Conservation (phyloP, 2,797 vertebrate genomes). For the Catostomus latipinnis region DNA sequence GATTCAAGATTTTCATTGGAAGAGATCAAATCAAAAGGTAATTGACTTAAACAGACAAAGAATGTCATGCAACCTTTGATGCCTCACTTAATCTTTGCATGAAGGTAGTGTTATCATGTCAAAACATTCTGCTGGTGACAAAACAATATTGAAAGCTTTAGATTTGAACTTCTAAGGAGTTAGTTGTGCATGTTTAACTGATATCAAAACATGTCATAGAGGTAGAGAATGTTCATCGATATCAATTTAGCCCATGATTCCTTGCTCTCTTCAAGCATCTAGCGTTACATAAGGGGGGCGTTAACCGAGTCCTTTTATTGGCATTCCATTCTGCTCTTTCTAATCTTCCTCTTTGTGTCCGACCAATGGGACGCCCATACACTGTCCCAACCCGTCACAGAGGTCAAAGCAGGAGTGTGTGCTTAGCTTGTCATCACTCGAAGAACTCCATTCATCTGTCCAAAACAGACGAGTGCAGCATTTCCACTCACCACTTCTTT, state of each 20-base stretch:
- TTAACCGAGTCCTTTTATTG: neutral
- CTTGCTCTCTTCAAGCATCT: neutral
- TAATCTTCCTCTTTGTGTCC: slow-evolving; percentile 13
- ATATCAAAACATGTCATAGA: neutral
- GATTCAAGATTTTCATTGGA: too few relatives aligned
- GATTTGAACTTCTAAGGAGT: neutral
- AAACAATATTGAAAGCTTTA: neutral
- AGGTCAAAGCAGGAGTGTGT: slow-evolving; percentile 41
- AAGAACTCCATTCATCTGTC: slow-evolving; percentile 9
- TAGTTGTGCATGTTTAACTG: too few relatives aligned
- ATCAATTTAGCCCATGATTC: neutral
- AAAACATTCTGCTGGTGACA: neutral
- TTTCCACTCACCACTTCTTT: slow-evolving; percentile 50
- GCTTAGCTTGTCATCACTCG: slow-evolving; percentile 24
- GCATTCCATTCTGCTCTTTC: neutral
- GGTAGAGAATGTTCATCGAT: neutral
- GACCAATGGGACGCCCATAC: neutral
- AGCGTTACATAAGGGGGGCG: neutral
- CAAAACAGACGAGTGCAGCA: slow-evolving; percentile 5
- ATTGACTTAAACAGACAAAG: too few relatives aligned
- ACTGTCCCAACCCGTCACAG: slow-evolving; percentile 23
- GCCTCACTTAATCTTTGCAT: too few relatives aligned
- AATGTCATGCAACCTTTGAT: too few relatives aligned
- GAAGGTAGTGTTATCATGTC: too few relatives aligned
- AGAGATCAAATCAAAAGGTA: too few relatives aligned